Evolutionary conservation across 2,888 invertebrate genomes (phyloP), one percentile per base, ranked within the genome.

Genomic region (Sphaeridia pumilis): DNA sequence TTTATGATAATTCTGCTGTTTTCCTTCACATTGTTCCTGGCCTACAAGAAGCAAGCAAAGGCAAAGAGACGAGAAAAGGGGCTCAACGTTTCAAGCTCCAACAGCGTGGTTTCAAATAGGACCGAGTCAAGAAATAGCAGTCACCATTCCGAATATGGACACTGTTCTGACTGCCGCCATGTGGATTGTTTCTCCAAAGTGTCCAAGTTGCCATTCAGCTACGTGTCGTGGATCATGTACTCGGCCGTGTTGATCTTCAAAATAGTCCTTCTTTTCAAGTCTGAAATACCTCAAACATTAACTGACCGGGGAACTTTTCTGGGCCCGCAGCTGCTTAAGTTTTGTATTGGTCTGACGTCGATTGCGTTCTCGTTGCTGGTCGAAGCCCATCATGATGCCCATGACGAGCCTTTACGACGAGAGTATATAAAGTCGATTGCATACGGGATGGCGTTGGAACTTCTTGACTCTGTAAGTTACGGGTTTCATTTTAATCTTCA

Each of bases 401-500:
- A 54, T 2, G 31, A 42, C 10, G 69, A 72, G 34, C 70, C 73
- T 3, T 67, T 71, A 7, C 69, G 74, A 21, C 71, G 74, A 57
- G 65, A 69, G 3, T 75, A 75, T 62, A 72, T 78, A 46, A 71
- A 71, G 17, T 71, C 71, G 27, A 65, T 76, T 20, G 73, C 74
- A 43, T 72, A 72, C 24, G 73, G 73, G 28, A 73, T 75, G 14
- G 72, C 75, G 3, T 70, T 78, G 50, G 78, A 78, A 67, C 70
- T 78, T 41, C 68, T 78, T 31, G 78, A 78, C 65, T 73, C 75
- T n/a, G 75, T 77, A 22, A 54, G 55, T 31, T n/a, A n/a, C n/a
- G n/a, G n/a, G n/a, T n/a, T n/a, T 53, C 4, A 25, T 21, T 25
- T 34, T 38, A 24, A 34, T 42, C 24, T 49, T 21, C 4, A n/a